These are phyloP conservation scores for Phaetusa simplex DNA, from an alignment of 2,113 vertebrate genomes.

Conservation along the genomic window DNA sequence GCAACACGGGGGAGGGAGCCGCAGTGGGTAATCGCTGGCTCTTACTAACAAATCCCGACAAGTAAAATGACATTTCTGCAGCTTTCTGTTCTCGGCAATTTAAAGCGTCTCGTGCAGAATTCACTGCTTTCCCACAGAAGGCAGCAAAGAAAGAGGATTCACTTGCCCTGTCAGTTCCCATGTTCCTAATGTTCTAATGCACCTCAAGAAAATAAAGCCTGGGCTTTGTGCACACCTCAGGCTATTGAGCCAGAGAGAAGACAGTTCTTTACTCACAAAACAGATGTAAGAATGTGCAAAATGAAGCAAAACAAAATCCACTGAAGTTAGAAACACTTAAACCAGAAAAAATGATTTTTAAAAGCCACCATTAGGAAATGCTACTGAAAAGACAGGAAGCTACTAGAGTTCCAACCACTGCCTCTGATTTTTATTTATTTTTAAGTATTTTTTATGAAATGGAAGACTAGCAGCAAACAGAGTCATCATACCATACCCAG, in stretches of 20 bases:
- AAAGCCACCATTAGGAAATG: not conserved
- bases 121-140: not conserved
- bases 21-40: not conserved
- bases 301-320: not conserved
- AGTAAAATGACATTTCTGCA: not conserved
- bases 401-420: not conserved
- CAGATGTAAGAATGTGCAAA: not conserved
- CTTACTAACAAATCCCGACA: not conserved
- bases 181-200: not conserved
- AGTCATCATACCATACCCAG: not conserved
- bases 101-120: not conserved
- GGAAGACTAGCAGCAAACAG: not conserved
- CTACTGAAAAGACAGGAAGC: not conserved
- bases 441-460: not conserved
- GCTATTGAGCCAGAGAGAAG: not conserved
- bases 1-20: too few species aligned
- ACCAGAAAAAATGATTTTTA: not conserved
- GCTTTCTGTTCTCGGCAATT: rapidly evolving
- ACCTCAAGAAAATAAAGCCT: not conserved
- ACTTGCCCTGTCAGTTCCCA: not conserved
- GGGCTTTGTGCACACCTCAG: not conserved
- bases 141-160: not conserved
- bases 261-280: not conserved
- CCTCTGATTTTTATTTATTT: not conserved
- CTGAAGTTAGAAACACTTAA: not conserved